phyloP scores from a whole-genome alignment of 1,140 invertebrate species.

The Heliconius nattereri region DNA sequence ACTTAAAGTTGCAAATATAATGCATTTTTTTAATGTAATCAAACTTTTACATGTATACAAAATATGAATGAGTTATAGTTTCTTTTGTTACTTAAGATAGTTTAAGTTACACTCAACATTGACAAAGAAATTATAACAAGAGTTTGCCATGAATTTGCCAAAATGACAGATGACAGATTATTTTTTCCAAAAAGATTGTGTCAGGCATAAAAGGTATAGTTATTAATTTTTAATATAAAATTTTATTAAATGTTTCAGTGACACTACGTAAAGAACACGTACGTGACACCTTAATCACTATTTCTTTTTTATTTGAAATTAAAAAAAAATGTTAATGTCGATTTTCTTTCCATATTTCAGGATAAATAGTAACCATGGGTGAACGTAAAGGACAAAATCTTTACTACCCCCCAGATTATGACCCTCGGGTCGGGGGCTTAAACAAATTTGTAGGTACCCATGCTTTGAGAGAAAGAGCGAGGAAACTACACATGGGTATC shows the following conservation, averaged over 20 bases:
- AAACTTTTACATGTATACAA: no score
- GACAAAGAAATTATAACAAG: no score
- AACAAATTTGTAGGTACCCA: constrained; percentile 98
- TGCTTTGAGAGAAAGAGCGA: constrained; percentile 96
- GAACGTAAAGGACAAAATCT: constrained; percentile 98
- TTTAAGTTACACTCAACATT: no score
- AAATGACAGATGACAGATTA: neutral
- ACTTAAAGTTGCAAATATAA: no score
- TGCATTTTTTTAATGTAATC: no score
- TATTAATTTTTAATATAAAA: neutral
- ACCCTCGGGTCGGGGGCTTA: constrained; percentile 94
- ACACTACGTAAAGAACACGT: neutral
- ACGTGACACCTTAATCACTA: neutral
- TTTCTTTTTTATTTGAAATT: neutral
- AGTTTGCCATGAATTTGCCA: neutral
- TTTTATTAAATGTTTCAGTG: neutral
- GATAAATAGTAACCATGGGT: constrained; percentile 86
- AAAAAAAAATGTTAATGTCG: neutral
- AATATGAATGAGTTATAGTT: no score
- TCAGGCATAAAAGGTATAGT: neutral
- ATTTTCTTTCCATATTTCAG: neutral
- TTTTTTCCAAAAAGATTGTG: neutral
- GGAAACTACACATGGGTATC: constrained; percentile 97
- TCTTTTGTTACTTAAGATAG: no score
- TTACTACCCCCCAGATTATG: constrained; percentile 99